Percentiles rank a stretch among this genome's conserved stretches.
Conservation (phyloP, 1,140 invertebrate species). For the Hermetia illucens region DNA sequence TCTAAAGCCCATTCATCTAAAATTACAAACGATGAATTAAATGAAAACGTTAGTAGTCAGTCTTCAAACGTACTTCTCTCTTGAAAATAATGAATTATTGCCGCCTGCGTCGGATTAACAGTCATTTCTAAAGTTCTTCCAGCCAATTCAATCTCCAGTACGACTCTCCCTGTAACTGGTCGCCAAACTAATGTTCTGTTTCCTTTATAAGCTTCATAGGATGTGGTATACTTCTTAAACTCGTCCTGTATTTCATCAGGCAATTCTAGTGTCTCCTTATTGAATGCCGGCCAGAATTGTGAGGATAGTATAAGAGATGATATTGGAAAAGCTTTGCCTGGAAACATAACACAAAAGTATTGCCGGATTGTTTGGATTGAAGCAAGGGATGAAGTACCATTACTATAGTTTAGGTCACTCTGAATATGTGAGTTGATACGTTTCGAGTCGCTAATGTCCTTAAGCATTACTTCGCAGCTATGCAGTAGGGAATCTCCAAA, state of each 20-base stretch:
- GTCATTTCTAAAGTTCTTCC: slow-evolving; percentile 66
- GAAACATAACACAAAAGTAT: slow-evolving; percentile 2
- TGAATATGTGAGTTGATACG: slow-evolving; percentile 80
- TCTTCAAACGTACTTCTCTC: slow-evolving; percentile 49
- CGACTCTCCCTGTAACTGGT: slow-evolving; percentile 80
- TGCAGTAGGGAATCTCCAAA: slow-evolving; percentile 95
- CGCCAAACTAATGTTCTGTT: slow-evolving; percentile 92
- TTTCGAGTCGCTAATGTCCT: slow-evolving; percentile 83
- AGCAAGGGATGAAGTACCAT: slow-evolving; percentile 16
- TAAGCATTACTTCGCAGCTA: slow-evolving; percentile 98
- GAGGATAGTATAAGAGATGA: slow-evolving; percentile 85
- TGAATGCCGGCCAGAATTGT: slow-evolving; percentile 97
- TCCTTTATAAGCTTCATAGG: slow-evolving; percentile 86
- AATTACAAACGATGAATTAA: not conserved
- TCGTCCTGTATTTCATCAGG: slow-evolving; percentile 66
- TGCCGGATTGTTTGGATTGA: no score
- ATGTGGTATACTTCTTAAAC: slow-evolving; percentile 76
- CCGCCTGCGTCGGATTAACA: slow-evolving; percentile 85
- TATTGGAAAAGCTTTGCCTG: slow-evolving; percentile 31
- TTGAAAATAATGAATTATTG: slow-evolving; percentile 90
- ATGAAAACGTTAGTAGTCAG: not conserved
- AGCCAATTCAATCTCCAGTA: slow-evolving; percentile 82
- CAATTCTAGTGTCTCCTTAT: slow-evolving; percentile 83
- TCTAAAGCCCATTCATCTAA: slow-evolving; percentile 62
- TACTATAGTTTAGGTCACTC: slow-evolving; percentile 24